phyloP scores from a whole-genome alignment of 2,888 invertebrate species.

The Tetropium fuscum region DNA sequence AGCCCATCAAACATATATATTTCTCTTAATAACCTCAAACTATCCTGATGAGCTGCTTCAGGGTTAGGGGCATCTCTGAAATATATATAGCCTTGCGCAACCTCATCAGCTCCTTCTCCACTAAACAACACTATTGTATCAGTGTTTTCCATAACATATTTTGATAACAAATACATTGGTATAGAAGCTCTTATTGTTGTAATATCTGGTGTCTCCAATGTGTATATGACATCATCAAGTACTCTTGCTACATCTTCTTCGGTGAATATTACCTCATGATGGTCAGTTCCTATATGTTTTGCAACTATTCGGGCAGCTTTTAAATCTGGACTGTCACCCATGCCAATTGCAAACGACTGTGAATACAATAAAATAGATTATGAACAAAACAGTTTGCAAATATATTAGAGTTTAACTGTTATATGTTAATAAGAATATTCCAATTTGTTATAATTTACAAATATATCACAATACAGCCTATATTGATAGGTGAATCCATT shows the following conservation, averaged over 20 bases:
- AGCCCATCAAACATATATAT: conserved; percentile 86
- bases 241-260: conserved; percentile 80
- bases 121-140: conserved; percentile 90
- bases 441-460: too few species aligned
- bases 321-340: conserved; percentile 91
- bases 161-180: conserved; percentile 85
- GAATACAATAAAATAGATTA: conserved; percentile 1
- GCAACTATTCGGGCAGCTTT: conserved; percentile 88
- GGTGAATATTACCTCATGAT: conserved; percentile 91
- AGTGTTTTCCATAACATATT: conserved; percentile 84
- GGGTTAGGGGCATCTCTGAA: conserved; percentile 89
- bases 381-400: background rate
- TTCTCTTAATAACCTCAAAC: conserved; percentile 78
- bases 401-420: too few species aligned
- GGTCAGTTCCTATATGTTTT: conserved; percentile 86
- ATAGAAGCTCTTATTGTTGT: conserved; percentile 88
- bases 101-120: conserved; percentile 95
- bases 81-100: conserved; percentile 95
- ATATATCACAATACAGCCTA: too few species aligned
- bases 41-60: conserved; percentile 80
- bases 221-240: conserved; percentile 86
- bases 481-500: too few species aligned
- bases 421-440: too few species aligned
- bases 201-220: conserved; percentile 90
- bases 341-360: conserved; percentile 91